phyloP scores from a whole-genome alignment of 2,888 invertebrate genomes.

The Heliconius erato region DNA sequence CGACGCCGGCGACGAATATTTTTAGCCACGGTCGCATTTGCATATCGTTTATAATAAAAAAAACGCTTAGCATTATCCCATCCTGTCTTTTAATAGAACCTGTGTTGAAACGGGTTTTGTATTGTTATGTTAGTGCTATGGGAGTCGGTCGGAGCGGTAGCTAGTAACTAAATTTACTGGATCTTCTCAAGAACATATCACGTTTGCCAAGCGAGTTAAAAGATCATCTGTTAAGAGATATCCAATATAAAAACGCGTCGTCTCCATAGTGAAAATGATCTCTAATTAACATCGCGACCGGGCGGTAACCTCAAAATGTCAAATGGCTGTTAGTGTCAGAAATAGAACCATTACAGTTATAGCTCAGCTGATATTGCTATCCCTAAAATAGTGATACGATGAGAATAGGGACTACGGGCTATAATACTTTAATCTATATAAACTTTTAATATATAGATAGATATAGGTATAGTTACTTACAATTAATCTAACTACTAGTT shows the following conservation, averaged over 20 bases:
- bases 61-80: constrained; percentile 51
- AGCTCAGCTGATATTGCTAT: constrained; percentile 43
- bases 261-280: constrained; percentile 42
- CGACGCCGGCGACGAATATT: constrained; percentile 56
- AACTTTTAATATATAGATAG: too few species aligned
- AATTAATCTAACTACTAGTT: neutral
- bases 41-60: constrained; percentile 52
- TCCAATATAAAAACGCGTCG: constrained; percentile 35
- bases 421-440: too few species aligned
- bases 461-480: neutral
- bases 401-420: neutral
- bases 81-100: constrained; percentile 44
- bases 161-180: neutral
- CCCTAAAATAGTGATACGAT: constrained; percentile 38
- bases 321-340: constrained; percentile 48
- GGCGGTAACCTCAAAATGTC: constrained; percentile 52
- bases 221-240: constrained; percentile 21
- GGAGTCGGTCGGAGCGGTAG: neutral
- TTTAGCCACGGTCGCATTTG: constrained; percentile 57
- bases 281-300: constrained; percentile 48
- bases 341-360: constrained; percentile 48
- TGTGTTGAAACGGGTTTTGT: constrained; percentile 48
- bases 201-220: constrained; percentile 11
- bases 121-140: constrained; percentile 27
- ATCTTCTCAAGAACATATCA: constrained; percentile 20